A percentile compares a stretch with the other conserved stretches of the same genome.
Evolutionary conservation across 2,113 vertebrate genomes (phyloP).

Genomic region (Pica pica): DNA sequence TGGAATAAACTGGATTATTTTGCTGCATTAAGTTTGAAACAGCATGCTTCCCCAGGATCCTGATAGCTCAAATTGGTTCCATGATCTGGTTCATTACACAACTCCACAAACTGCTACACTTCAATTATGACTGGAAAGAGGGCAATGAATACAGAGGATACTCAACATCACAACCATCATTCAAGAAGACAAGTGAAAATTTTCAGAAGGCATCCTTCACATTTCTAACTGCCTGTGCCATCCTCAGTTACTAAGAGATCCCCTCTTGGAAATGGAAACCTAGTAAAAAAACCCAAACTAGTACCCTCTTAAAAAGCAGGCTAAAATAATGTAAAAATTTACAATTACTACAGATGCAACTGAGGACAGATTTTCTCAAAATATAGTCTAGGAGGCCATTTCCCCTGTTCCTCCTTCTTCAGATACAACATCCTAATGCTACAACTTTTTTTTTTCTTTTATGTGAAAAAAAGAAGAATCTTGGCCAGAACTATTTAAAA

Average conservation of each 20-base stretch:
- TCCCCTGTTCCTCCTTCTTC: background rate
- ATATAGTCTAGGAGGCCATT: background rate
- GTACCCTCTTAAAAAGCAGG: background rate
- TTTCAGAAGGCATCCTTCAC: background rate
- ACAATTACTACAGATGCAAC: background rate
- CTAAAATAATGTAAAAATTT: background rate
- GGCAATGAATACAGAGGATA: background rate
- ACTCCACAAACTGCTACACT: background rate
- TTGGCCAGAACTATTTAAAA: background rate
- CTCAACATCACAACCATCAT: background rate
- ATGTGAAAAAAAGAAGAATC: background rate
- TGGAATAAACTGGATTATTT: background rate
- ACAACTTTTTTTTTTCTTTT: background rate
- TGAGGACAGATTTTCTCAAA: background rate
- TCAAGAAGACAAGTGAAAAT: background rate
- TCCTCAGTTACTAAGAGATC: background rate
- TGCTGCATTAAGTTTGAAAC: background rate
- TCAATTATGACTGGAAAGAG: background rate
- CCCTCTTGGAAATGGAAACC: background rate
- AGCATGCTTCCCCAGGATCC: background rate
- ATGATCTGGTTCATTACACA: background rate
- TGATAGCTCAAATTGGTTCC: background rate
- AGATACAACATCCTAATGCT: background rate
- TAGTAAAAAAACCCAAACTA: background rate
- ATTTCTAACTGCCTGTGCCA: background rate